A percentile compares a stretch with the other conserved stretches of the same genome.
Evolutionary conservation across 2,797 vertebrate species (phyloP).

Genomic region (Hipposideros larvatus): DNA sequence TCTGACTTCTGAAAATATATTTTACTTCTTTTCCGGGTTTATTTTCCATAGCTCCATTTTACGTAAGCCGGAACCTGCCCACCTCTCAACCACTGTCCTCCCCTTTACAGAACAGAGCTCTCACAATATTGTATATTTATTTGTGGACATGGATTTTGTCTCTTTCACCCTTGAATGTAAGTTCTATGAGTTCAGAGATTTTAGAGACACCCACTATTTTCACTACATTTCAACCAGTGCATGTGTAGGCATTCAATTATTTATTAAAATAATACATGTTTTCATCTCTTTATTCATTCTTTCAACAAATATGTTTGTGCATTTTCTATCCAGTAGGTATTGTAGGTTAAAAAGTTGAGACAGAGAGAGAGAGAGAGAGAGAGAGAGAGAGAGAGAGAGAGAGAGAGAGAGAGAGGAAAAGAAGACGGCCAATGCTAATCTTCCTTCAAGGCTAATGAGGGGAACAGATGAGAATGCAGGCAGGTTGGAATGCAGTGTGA

Average conservation of each 20-base stretch:
- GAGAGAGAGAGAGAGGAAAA: no score
- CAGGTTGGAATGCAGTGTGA: not conserved
- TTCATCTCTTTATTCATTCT: not conserved
- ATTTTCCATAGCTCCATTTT: not conserved
- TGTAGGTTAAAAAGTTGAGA: not conserved
- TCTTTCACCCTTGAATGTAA: not conserved
- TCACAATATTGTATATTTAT: not conserved
- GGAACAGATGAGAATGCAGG: not conserved
- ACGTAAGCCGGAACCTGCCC: not conserved
- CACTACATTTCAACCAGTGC: not conserved
- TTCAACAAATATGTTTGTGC: not conserved
- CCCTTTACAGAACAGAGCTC: not conserved
- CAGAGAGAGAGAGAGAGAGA: no score
- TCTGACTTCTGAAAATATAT: not conserved
- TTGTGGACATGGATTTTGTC: not conserved
- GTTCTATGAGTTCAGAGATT: not conserved
- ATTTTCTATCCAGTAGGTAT: not conserved
- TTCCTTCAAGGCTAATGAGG: not conserved
- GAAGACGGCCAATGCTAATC: not conserved
- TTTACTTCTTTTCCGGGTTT: not conserved
- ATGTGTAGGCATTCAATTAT: not conserved
- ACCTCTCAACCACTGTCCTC: not conserved
- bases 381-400: not conserved
- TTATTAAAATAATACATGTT: not conserved
- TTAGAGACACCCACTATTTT: not conserved